Evolutionary conservation across 2,888 invertebrate genomes (phyloP).

Genomic region (Tetheella fluctuosa): DNA sequence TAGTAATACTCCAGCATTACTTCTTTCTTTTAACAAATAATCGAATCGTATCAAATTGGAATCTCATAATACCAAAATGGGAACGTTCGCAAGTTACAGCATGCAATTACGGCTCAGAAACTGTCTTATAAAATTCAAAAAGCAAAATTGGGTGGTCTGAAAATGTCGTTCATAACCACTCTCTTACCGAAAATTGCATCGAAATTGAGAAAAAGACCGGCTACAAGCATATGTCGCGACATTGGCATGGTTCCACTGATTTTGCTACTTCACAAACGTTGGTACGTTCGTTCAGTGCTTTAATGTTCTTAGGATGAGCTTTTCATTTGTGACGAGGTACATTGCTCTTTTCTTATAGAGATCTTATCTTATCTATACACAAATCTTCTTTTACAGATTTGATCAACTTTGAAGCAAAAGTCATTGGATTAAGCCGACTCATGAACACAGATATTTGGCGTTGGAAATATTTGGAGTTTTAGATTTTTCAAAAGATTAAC

Average conservation of each 20-base stretch:
- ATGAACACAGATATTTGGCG: too few relatives aligned
- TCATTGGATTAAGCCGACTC: too few relatives aligned
- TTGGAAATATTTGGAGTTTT: too few relatives aligned
- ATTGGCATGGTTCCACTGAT: constrained; percentile 70
- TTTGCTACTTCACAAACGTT: constrained; percentile 43
- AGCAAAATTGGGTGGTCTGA: constrained; percentile 9
- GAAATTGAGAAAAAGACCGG: constrained; percentile 50
- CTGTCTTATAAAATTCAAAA: constrained; percentile 12
- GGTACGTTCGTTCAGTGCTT: not conserved
- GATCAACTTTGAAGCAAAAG: too few relatives aligned
- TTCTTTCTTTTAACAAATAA: too few relatives aligned
- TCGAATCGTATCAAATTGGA: not conserved
- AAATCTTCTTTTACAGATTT: too few relatives aligned
- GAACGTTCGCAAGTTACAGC: not conserved
- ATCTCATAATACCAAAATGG: not conserved
- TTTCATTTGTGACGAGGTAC: constrained; percentile 20
- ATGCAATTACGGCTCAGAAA: not conserved
- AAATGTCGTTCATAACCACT: constrained; percentile 26
- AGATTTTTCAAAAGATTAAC: too few relatives aligned
- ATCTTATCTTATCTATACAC: not conserved
- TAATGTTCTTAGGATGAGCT: not conserved
- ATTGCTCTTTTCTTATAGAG: constrained; percentile 30
- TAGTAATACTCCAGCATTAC: too few relatives aligned
- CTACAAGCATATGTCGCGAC: constrained; percentile 55
- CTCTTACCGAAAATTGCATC: constrained; percentile 51